Conservation (phyloP, 1,140 invertebrate genomes). For the Aphaenogaster ashmeadi region DNA sequence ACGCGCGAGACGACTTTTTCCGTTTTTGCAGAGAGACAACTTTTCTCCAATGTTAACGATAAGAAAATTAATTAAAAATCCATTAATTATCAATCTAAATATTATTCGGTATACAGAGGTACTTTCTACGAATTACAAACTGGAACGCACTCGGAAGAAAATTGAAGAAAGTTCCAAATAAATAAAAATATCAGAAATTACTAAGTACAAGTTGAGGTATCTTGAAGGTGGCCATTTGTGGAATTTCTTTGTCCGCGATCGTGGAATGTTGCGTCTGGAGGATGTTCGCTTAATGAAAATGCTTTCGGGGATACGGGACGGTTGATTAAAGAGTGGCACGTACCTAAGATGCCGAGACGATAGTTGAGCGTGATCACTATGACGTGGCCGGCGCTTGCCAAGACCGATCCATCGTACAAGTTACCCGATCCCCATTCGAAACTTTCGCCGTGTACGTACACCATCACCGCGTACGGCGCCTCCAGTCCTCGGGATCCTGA, state of each 20-base stretch:
- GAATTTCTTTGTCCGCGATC: neutral
- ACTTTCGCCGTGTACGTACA: constrained; percentile 94
- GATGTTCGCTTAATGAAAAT: constrained; percentile 49
- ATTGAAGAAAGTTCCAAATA: neutral
- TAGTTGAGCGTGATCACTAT: constrained; percentile 97
- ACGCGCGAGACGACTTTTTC: neutral
- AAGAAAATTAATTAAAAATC: neutral
- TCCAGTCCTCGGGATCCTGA: constrained; percentile 92
- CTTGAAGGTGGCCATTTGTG: neutral
- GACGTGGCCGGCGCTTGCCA: constrained; percentile 95
- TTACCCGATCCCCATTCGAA: constrained; percentile 95
- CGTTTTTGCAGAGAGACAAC: neutral
- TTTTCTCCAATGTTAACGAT: neutral
- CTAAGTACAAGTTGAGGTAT: neutral
- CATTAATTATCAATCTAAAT: neutral
- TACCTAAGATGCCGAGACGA: constrained; percentile 95
- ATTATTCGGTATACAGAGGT: neutral
- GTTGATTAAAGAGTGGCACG: constrained; percentile 77
- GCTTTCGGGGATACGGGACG: neutral
- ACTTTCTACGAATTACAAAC: neutral
- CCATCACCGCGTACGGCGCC: constrained; percentile 93
- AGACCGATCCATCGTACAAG: constrained; percentile 95
- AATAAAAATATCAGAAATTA: neutral
- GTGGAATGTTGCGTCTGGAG: constrained; percentile 11
- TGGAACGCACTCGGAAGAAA: neutral